Base-by-base conservation (phyloP, 2,797 vertebrate genomes). In the Picus viridis region DNA sequence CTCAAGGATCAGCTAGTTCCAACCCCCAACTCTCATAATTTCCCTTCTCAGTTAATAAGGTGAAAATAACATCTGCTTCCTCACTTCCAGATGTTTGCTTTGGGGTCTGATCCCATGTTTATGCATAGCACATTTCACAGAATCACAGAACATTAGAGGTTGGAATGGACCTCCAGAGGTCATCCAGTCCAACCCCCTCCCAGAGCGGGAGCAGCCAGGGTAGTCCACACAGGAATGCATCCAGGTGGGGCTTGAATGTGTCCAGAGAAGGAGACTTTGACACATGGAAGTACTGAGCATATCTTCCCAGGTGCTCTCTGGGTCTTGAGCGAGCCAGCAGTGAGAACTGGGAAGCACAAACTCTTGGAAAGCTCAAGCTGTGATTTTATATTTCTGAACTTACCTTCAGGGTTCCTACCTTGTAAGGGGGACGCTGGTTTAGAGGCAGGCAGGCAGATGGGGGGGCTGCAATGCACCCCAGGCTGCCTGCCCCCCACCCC, bases 271-370 rank as follows among this genome's bases (percentile, higher is more conserved):
- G 41, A 43, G 41, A 16, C 16, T 43, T 43, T 16, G 41, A 43
- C 39, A 10, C 14, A 0, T 1, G 7, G 19, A 10, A 3, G 0
- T 57, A 2, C 41, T 41, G 14, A 43, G n/a, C 2, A 0, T 22
- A 36, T 13, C 15, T 86, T 86, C 7, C 8, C 2, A 0, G 0
- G 7, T 29, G 2, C 27, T 77, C 8, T n/a, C 23, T 1, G 3
- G 30, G 56, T 16, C 0, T 57, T 78, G 57, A 56, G 54, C 22
- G 24, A 67, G 24, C 14, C 0, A 0, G 30, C 0, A 2, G 11
- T 0, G 5, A 68, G 68, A 58, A 58, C 0, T 13, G 11, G 67
- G n/a, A 27, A 47, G 18, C 7, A 10, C 30, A 7, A 57, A 47
- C 24, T 53, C 1, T 76, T 74, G 22, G 47, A 10, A 49, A 47